A percentile compares a stretch with the other conserved stretches of the same genome.
Conservation (phyloP, 2,113 vertebrate species). For the Antigone vipio region DNA sequence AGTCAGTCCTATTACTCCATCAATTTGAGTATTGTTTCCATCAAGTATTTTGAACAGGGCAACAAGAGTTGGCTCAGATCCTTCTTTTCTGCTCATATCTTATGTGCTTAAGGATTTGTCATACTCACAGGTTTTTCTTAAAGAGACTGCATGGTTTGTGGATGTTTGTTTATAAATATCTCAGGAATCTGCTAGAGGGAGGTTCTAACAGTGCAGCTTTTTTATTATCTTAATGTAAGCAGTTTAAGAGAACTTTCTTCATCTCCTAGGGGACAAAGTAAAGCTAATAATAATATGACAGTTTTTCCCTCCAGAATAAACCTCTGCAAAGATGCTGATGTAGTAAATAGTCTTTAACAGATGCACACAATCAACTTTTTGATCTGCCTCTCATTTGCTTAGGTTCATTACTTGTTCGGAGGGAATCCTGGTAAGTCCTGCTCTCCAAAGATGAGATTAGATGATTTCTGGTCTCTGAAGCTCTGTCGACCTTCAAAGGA, state of each 20-base stretch:
- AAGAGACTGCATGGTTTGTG: not conserved
- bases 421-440: constrained; percentile 98
- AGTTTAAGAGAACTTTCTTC: not conserved
- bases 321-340: not conserved
- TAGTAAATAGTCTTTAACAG: not conserved
- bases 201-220: not conserved
- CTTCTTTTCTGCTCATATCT: not conserved
- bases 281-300: not conserved
- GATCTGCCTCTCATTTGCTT: constrained; percentile 34
- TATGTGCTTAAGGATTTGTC: not conserved
- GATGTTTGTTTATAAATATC: not conserved
- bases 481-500: constrained; percentile 97
- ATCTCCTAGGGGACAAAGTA: not conserved
- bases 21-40: not conserved
- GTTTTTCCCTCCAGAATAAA: not conserved
- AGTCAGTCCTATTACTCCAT: not conserved
- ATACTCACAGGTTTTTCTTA: not conserved
- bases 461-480: constrained; percentile 98
- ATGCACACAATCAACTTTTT: not conserved
- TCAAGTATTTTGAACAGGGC: not conserved
- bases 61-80: not conserved
- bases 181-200: not conserved
- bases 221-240: not conserved
- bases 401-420: constrained; percentile 99
- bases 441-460: constrained; percentile 97